phyloP scores from a whole-genome alignment of 2,113 vertebrate genomes.

The Anguilla japonica region DNA sequence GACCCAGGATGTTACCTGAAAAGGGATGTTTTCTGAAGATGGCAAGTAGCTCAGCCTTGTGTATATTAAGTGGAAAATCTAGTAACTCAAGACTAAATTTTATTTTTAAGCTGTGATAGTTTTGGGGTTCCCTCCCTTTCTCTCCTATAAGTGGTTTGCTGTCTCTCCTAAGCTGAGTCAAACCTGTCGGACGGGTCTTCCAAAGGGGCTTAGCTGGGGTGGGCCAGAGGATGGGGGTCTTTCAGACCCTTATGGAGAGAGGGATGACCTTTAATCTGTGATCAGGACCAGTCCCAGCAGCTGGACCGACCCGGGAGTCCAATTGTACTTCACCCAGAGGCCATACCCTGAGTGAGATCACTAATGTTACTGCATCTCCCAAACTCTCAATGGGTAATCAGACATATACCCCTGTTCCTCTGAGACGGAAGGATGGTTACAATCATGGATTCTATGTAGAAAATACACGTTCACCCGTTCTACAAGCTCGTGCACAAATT shows the following conservation, averaged over 20 bases:
- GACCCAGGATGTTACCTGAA: neutral
- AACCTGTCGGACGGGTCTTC: constrained; percentile 73
- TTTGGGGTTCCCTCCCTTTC: constrained; percentile 41
- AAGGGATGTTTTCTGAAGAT: neutral
- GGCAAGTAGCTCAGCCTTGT: neutral
- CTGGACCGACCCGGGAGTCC: constrained; percentile 54
- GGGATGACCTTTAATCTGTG: constrained; percentile 73
- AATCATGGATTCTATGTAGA: neutral
- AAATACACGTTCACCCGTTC: neutral
- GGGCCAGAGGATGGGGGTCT: constrained; percentile 58
- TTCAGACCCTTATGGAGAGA: constrained; percentile 64
- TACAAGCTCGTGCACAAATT: neutral
- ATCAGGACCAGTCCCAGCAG: constrained; percentile 63
- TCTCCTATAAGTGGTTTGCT: constrained; percentile 60
- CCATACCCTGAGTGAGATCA: constrained; percentile 51
- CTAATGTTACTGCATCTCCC: constrained; percentile 32
- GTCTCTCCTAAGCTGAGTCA: constrained; percentile 64
- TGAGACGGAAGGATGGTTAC: neutral
- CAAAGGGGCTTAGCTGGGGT: constrained; percentile 56
- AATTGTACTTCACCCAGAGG: constrained; percentile 47
- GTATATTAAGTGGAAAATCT: neutral
- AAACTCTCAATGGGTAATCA: constrained; percentile 28
- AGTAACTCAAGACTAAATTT: neutral
- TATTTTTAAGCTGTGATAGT: no score
- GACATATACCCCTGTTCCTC: constrained; percentile 42